These are phyloP conservation scores for Syndactyla subalaris DNA, from an alignment of 2,797 vertebrate genomes.

Conservation along the genomic window DNA sequence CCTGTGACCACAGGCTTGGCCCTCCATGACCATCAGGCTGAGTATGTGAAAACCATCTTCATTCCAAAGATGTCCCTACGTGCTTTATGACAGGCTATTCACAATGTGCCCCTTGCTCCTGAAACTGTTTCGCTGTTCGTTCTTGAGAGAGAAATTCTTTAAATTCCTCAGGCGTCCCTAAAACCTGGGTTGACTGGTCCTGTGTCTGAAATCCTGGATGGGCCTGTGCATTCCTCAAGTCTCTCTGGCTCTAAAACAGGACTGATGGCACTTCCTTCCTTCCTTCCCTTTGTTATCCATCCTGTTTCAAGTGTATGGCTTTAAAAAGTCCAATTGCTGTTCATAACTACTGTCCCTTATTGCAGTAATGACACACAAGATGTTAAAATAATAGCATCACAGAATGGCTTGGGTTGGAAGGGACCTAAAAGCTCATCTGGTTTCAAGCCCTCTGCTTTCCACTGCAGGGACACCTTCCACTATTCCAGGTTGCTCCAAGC, in stretches of 20 bases:
- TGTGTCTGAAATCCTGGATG: background rate
- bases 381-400: background rate
- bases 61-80: slow-evolving; percentile 16
- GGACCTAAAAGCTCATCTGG: background rate
- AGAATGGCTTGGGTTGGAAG: background rate
- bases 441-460: background rate
- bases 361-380: background rate
- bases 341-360: background rate
- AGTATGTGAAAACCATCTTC: slow-evolving; percentile 51
- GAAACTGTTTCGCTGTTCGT: background rate
- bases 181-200: background rate
- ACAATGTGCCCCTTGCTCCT: background rate
- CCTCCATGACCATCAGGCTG: background rate
- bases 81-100: slow-evolving; percentile 30
- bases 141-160: background rate
- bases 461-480: background rate
- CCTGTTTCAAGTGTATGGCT: background rate
- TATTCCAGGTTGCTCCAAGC: fast-evolving
- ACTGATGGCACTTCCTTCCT: slow-evolving; percentile 26
- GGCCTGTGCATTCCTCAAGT: background rate
- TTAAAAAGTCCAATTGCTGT: background rate
- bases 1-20: background rate
- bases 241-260: background rate
- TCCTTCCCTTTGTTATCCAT: background rate
- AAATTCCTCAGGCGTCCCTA: background rate